Evolutionary conservation across 2,113 vertebrate genomes (phyloP).

Genomic region (Crotalus horridus): DNA sequence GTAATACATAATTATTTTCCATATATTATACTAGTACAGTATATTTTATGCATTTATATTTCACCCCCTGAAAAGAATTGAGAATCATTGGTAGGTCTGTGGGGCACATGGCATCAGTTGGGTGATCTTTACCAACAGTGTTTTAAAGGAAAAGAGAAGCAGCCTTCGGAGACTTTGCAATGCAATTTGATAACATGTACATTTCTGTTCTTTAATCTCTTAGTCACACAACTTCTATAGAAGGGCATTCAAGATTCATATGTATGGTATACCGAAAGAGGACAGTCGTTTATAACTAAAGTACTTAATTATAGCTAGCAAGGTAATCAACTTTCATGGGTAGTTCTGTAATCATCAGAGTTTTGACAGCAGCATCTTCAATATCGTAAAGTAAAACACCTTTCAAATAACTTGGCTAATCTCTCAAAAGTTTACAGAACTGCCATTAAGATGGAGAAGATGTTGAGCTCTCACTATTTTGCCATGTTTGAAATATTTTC

Average conservation of each 20-base stretch:
- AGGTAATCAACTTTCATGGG: neutral
- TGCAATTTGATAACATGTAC: neutral
- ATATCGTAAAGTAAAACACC: neutral
- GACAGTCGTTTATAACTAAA: constrained; percentile 1
- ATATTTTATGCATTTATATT: neutral
- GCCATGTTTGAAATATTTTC: constrained; percentile 2
- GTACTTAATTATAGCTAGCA: constrained; percentile 1
- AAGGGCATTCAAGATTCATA: neutral
- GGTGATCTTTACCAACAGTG: neutral
- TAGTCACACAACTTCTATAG: neutral
- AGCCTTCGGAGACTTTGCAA: neutral
- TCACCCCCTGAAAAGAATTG: neutral
- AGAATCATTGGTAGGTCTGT: neutral
- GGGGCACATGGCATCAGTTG: neutral
- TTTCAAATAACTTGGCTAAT: constrained; percentile 6
- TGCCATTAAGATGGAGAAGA: neutral
- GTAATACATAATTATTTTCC: neutral
- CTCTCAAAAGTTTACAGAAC: constrained; percentile 1
- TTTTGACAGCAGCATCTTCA: neutral
- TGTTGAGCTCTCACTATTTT: neutral
- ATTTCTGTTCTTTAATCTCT: neutral
- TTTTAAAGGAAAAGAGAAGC: neutral
- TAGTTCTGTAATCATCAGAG: neutral
- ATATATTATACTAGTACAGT: neutral
- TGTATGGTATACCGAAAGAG: neutral